Conservation (phyloP, 2,113 vertebrate species). For the Caloenas nicobarica region DNA sequence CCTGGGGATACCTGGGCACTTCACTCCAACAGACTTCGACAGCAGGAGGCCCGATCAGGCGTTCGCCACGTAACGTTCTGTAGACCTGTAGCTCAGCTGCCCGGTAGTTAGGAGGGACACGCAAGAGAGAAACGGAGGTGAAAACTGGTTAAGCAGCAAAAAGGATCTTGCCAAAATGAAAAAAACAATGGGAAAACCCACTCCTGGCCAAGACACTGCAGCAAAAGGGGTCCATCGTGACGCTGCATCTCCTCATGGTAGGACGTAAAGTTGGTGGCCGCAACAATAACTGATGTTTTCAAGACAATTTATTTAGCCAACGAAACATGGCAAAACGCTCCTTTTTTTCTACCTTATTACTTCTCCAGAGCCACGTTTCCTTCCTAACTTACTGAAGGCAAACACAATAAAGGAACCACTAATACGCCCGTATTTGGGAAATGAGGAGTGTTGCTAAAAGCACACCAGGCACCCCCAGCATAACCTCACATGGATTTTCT, state of each 20-base stretch:
- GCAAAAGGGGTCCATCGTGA: neutral
- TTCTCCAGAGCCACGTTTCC: neutral
- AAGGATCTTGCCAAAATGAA: neutral
- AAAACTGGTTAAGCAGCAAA: neutral
- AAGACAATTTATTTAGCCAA: neutral
- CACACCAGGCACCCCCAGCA: neutral
- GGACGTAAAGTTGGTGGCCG: neutral
- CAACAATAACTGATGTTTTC: neutral
- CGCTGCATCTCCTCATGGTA: neutral
- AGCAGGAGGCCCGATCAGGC: accelerated
- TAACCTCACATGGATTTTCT: neutral
- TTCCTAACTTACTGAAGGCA: neutral
- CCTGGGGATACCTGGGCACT: neutral
- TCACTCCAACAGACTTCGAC: neutral
- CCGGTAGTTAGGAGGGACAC: neutral
- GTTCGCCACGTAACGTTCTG: accelerated
- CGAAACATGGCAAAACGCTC: neutral
- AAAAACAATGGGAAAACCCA: neutral
- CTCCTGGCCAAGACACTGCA: neutral
- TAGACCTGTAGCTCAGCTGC: neutral
- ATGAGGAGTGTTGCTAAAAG: neutral
- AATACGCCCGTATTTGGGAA: neutral
- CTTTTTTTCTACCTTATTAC: neutral
- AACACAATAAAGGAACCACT: neutral
- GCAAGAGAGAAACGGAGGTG: neutral